Base-by-base conservation (phyloP, 2,888 invertebrate genomes). In the Hanleya hanleyi region DNA sequence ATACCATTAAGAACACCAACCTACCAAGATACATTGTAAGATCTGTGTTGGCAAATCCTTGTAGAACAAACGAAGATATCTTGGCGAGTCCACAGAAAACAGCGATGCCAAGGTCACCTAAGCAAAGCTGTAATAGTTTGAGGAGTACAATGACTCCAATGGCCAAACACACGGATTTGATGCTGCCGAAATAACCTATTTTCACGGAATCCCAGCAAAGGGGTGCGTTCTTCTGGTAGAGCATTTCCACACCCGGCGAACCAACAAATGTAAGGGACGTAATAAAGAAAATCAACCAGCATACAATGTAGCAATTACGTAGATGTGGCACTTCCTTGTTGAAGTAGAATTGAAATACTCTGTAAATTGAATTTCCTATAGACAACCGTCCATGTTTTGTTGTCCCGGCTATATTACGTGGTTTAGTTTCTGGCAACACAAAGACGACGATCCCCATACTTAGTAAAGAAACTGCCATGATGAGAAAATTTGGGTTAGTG, bases 131-230 rank as follows among this genome's bases (percentile, higher is more conserved):
- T 2, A 82, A 57, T 15, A 79, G 7, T 36, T 75, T 75, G 3
- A 82, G 69, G 33, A 74, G n/a, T 3, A 67, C 50, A 22, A 77
- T 70, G 49, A 77, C 78, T 9, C 72, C 26, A 4, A 77, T 29
- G 26, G 77, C 74, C 35, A 76, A 76, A 9, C 64, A 51, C 5
- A 67, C 33, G 33, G 73, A 37, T 22, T 74, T 70, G 18, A 79
- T 9, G 1, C 77, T 70, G 7, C 75, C 70, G 32, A 67, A 82
- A 61, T 69, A 62, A 18, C 82, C 80, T 26, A 81, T 68, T 50
- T 78, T 75, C 0, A 78, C 67, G 1, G 81, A 79, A 62, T 73
- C 69, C 79, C 80, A 81, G 62, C 82, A 82, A 66, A 82, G 77
- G 15, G 82, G 82, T 15, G 29, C 49, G 41, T 77, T 76, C 35